These are phyloP conservation scores for Columba janthina DNA, from an alignment of 2,113 vertebrate genomes.

Conservation along the genomic window DNA sequence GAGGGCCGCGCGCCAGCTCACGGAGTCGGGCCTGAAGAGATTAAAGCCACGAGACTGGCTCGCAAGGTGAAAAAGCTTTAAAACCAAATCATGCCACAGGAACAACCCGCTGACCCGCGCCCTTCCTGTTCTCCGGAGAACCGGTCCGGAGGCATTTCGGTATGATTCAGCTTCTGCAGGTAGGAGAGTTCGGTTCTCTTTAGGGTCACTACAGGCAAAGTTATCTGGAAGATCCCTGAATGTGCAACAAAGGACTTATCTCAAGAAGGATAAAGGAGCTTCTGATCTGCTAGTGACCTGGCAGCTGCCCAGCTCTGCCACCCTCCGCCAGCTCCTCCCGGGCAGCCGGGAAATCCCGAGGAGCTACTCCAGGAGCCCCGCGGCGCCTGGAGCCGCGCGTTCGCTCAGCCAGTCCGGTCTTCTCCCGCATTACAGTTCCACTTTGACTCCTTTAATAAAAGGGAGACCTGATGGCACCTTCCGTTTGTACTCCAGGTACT, in stretches of 20 bases:
- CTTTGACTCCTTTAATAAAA: constrained; percentile 91
- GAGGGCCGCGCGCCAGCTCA: neutral
- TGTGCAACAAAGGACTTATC: neutral
- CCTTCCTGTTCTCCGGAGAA: neutral
- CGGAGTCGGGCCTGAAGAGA: neutral
- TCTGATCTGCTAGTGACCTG: neutral
- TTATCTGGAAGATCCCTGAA: constrained; percentile 26
- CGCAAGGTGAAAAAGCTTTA: neutral
- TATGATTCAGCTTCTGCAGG: neutral
- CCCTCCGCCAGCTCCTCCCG: constrained; percentile 27
- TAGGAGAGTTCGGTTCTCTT: neutral
- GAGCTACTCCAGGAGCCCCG: neutral
- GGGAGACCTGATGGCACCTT: constrained; percentile 90
- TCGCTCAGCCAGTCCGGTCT: neutral
- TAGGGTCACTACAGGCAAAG: neutral
- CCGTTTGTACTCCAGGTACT: constrained; percentile 94
- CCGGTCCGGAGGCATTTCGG: fast-evolving
- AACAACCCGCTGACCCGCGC: neutral
- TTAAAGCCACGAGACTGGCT: neutral
- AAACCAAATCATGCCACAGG: neutral
- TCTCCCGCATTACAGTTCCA: constrained; percentile 74
- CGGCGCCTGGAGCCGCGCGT: neutral
- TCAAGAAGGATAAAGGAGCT: neutral
- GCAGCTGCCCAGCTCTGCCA: neutral
- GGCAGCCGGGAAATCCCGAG: neutral